Evolutionary conservation across 1,140 invertebrate genomes (phyloP), one percentile per base, ranked within the genome.

Genomic region (Papilio dardanus): DNA sequence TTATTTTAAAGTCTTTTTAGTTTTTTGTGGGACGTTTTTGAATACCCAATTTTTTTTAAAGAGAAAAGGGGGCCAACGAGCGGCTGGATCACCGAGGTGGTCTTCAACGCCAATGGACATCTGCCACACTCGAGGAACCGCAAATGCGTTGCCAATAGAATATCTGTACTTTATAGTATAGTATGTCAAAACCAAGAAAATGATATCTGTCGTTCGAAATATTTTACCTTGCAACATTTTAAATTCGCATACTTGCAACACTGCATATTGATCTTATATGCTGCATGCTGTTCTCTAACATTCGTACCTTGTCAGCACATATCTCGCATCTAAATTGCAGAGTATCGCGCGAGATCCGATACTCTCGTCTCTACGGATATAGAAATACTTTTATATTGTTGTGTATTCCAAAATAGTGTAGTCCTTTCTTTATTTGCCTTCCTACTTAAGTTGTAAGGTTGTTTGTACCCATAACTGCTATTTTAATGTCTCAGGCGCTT

Each of bases 201-300:
- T 19, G n/a, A 6, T 50, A 1, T 5, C 4, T 6, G 46, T 19
- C n/a, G 42, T 46, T 46, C 42, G 14, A 46, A 46, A 16, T 50
- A 50, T 50, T 21, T 50, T 19, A 50, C n/a, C n/a, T 19, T 4
- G 3, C 3, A 19, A 50, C 8, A 50, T 50, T 50, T 50, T 19
- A 50, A 50, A 50, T 50, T 50, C n/a, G 46, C 46, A 50, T 50
- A 50, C n/a, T 50, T 3, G 46, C n/a, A 50, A 50, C 46, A 50
- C 5, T 50, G 46, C n/a, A 50, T 50, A 50, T 21, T 50, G 46
- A 50, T 50, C 46, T 50, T 1, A 7, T 50, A 3, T 19, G 46
- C 14, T 50, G 46, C 46, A 50, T 50, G 46, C 46, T 21, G 46
- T 50, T 50, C 46, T 19, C n/a, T 21, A 50, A 19, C 21, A 19